Base-by-base conservation (phyloP, 2,888 invertebrate species). In the Congeria kusceri region DNA sequence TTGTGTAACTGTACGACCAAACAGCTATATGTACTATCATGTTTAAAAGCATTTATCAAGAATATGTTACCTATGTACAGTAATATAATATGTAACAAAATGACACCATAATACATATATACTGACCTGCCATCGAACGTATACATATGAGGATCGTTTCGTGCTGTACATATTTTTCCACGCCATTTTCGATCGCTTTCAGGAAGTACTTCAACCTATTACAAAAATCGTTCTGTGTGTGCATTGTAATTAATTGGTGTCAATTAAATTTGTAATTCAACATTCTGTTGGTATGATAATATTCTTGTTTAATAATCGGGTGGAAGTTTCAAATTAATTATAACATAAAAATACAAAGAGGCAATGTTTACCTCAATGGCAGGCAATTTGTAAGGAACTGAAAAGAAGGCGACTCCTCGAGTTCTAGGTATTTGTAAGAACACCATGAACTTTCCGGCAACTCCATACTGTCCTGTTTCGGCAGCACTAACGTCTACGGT, bases 391-490 rank as follows among this genome's bases (percentile, higher is more conserved):
- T 53, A 53, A 9, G 53, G 20, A 9, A 23, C 25, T 9, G 9
- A 4, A 7, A 53, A 25, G n/a, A 53, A 53, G 13, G 25, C 25
- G 11, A 53, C 20, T 9, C 18, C 18, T 53, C n/a, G 9, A 20
- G 9, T 25, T 53, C 18, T 20, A 18, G 7, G 53, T 9, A 25
- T 25, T 25, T 53, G 53, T 25, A 53, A 53, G 25, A 23, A 25
- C 13, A 53, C n/a, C 25, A 20, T 57, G 53, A 63, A 69, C 11
- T 64, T 61, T 32, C 75, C 75, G 32, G 57, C 49, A 7, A 75
- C 75, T 49, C 64, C 68, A 29, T 68, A 75, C 25, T 75, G 68
- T 15, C 75, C 75, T 0, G 63, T 75, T 28, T 75, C 68, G 27
- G 63, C 62, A 18, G 63, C 28, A 23, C 47, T 62, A 11, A 74